A percentile compares a stretch with the other conserved stretches of the same genome.
Conservation (phyloP, 2,888 invertebrate genomes). For the Epirrhoe alternata region DNA sequence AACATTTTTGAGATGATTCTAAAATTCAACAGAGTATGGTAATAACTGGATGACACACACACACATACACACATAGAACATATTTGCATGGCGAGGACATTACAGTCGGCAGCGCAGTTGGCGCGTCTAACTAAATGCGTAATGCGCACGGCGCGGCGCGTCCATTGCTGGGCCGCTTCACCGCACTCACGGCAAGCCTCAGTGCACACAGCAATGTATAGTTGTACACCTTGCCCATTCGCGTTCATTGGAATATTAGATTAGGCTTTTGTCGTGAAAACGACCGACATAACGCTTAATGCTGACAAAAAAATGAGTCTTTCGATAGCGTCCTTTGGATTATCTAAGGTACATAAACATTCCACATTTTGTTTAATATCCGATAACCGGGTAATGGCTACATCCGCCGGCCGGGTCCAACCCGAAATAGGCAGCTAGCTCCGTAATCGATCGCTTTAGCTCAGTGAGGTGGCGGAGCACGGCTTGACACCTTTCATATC, state of each 20-base stretch:
- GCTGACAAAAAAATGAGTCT: neutral
- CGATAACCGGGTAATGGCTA: neutral
- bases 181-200: neutral
- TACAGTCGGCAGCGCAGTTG: neutral
- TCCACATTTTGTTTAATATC: neutral
- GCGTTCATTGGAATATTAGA: neutral
- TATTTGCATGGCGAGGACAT: slow-evolving; percentile 3
- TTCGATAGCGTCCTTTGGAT: neutral
- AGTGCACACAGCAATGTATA: neutral
- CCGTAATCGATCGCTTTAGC: neutral
- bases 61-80: neutral
- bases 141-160: neutral
- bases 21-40: neutral
- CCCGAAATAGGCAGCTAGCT: neutral
- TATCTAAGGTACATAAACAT: neutral
- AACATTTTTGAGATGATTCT: neutral
- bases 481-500: neutral
- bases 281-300: neutral
- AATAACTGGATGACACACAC: neutral
- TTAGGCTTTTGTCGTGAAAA: neutral
- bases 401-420: neutral
- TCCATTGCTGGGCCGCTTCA: neutral
- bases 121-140: neutral
- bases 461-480: neutral
- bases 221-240: neutral